phyloP scores from a whole-genome alignment of 2,888 invertebrate genomes.

The Plagiodera versicolora region DNA sequence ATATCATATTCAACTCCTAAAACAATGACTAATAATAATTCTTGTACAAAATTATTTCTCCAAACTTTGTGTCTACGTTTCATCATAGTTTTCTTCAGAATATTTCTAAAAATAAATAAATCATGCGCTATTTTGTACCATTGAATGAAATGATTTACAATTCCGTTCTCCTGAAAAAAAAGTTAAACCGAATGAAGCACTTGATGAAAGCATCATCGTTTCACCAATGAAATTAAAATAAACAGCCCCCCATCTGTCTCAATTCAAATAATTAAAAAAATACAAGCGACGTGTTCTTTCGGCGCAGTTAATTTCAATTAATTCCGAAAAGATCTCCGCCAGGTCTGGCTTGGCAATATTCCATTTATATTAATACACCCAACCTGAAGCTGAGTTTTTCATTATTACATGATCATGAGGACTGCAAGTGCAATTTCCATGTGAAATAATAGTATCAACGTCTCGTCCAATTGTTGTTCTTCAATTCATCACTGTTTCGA shows the following conservation, averaged over 20 bases:
- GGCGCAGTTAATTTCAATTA: constrained; percentile 41
- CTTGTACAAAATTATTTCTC: too few relatives aligned
- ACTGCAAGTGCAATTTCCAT: constrained; percentile 15
- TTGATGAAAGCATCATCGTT: constrained; percentile 31
- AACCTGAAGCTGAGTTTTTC: constrained; percentile 27
- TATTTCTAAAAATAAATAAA: too few relatives aligned
- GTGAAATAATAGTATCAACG: too few relatives aligned
- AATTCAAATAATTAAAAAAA: constrained; percentile 37
- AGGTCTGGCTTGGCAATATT: constrained; percentile 23
- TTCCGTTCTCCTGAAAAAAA: too few relatives aligned
- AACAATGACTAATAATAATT: too few relatives aligned
- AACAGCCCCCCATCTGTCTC: constrained; percentile 34
- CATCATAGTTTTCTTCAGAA: too few relatives aligned
- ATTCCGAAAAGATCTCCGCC: constrained; percentile 21
- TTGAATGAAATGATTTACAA: too few relatives aligned
- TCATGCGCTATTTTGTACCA: too few relatives aligned
- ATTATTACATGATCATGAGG: constrained; percentile 26
- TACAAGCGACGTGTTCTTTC: constrained; percentile 34
- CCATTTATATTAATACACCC: constrained; percentile 34
- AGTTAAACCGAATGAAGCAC: constrained; percentile 5
- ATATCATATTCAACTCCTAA: too few relatives aligned
- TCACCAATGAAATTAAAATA: constrained; percentile 31
- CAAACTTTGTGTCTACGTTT: too few relatives aligned
- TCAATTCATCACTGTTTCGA: too few relatives aligned
- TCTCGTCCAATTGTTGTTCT: too few relatives aligned